Conservation (phyloP, 2,888 invertebrate genomes). For the Parnassius apollo region DNA sequence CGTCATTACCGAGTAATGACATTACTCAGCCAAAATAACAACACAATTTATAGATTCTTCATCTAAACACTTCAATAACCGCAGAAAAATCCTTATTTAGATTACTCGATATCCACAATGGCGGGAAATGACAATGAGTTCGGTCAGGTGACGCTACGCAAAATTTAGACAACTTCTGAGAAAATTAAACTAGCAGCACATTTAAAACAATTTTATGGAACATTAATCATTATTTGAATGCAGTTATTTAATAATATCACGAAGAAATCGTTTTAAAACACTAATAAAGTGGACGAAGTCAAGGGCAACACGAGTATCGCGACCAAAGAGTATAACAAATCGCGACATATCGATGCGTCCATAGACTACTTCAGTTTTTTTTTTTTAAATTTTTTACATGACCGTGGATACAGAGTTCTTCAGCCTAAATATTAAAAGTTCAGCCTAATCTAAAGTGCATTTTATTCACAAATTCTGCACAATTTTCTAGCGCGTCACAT, state of each 20-base stretch:
- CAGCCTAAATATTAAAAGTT: too few species aligned
- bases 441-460: too few species aligned
- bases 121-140: slow-evolving; percentile 81
- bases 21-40: slow-evolving; percentile 62
- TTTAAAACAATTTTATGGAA: slow-evolving; percentile 41
- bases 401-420: too few species aligned
- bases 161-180: slow-evolving; percentile 48
- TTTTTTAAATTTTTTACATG: too few species aligned
- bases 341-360: slow-evolving; percentile 61
- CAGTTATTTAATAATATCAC: slow-evolving; percentile 41
- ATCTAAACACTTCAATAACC: slow-evolving; percentile 47
- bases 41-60: slow-evolving; percentile 49
- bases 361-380: slow-evolving; percentile 43
- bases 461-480: too few species aligned
- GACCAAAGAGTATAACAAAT: slow-evolving; percentile 30
- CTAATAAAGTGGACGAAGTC: slow-evolving; percentile 66
- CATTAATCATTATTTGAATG: slow-evolving; percentile 35
- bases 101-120: slow-evolving; percentile 74
- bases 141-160: slow-evolving; percentile 79
- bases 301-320: slow-evolving; percentile 68
- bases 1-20: slow-evolving; percentile 81
- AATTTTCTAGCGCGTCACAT: too few species aligned
- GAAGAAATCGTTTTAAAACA: slow-evolving; percentile 61
- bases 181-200: slow-evolving; percentile 42
- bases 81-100: slow-evolving; percentile 42